A percentile compares a stretch with the other conserved stretches of the same genome.
phyloP scores from a whole-genome alignment of 2,797 vertebrate species.

The Denticeps clupeoides region DNA sequence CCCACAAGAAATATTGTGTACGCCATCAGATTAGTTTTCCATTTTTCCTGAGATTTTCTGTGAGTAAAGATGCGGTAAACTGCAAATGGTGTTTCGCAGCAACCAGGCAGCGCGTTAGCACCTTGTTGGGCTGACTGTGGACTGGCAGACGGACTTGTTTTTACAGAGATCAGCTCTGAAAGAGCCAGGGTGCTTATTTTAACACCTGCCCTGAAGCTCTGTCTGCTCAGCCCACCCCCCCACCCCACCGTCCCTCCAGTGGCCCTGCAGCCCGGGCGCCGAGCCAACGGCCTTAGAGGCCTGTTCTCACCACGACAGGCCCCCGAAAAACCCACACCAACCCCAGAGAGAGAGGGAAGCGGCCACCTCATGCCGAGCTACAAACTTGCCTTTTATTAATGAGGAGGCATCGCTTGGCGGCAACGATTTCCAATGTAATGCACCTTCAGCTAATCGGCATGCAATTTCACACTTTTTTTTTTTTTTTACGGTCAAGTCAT shows the following conservation, averaged over 20 bases:
- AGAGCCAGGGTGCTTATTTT: conserved; percentile 64
- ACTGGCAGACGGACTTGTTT: conserved; percentile 66
- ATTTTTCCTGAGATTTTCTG: not conserved
- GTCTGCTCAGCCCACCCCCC: conserved; percentile 51
- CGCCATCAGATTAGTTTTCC: not conserved
- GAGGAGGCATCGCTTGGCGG: no score
- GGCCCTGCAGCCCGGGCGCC: conserved; percentile 60
- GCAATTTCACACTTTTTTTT: conserved; percentile 12
- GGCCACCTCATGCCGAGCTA: no score
- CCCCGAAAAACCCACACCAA: conserved; percentile 44
- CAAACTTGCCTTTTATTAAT: conserved; percentile 26
- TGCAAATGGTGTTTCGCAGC: conserved; percentile 69
- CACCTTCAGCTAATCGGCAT: no score
- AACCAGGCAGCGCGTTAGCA: conserved; percentile 49
- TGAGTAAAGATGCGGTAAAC: conserved; percentile 65
- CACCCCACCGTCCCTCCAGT: conserved; percentile 47
- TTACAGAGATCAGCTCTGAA: conserved; percentile 61
- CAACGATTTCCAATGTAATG: no score
- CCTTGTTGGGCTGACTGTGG: conserved; percentile 55
- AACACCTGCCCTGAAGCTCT: conserved; percentile 67
- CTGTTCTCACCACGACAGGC: conserved; percentile 45
- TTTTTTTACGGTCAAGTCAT: no score
- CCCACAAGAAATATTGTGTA: not conserved
- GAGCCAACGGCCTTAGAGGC: conserved; percentile 57
- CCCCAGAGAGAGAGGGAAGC: conserved; percentile 33